Evolutionary conservation across 1,140 invertebrate species (phyloP).

Genomic region (Leptinotarsa texana): DNA sequence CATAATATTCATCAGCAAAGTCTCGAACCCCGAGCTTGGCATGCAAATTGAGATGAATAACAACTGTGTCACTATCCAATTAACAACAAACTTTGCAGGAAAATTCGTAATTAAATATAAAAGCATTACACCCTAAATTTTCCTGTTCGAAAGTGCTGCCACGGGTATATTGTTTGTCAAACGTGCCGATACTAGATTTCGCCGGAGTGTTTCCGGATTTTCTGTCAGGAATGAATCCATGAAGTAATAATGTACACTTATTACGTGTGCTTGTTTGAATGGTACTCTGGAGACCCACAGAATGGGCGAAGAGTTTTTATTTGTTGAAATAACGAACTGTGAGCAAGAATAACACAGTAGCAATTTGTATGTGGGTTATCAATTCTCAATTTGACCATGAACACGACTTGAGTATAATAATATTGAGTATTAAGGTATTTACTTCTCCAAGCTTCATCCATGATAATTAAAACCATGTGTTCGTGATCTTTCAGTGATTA

Average conservation of each 20-base stretch:
- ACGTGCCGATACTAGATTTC: conserved; percentile 33
- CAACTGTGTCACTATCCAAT: not conserved
- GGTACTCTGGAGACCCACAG: not conserved
- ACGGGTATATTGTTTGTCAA: conserved; percentile 31
- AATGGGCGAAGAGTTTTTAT: not conserved
- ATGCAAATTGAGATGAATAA: not conserved
- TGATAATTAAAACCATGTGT: no score
- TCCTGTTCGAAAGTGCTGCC: conserved; percentile 16
- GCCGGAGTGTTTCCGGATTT: not conserved
- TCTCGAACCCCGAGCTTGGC: not conserved
- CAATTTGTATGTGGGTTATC: no score
- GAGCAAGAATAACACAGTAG: no score
- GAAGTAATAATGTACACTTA: conserved; percentile 24
- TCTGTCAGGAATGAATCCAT: not conserved
- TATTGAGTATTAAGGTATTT: no score
- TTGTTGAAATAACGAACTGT: not conserved
- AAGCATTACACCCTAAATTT: conserved; percentile 4
- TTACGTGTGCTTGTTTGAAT: not conserved
- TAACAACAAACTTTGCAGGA: not conserved
- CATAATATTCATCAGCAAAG: not conserved
- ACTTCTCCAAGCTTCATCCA: no score
- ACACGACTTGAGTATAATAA: no score
- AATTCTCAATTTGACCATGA: no score
- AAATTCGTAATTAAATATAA: conserved; percentile 23
- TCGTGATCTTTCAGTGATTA: no score